phyloP scores from a whole-genome alignment of 2,113 vertebrate genomes.

The Catagonus wagneri region DNA sequence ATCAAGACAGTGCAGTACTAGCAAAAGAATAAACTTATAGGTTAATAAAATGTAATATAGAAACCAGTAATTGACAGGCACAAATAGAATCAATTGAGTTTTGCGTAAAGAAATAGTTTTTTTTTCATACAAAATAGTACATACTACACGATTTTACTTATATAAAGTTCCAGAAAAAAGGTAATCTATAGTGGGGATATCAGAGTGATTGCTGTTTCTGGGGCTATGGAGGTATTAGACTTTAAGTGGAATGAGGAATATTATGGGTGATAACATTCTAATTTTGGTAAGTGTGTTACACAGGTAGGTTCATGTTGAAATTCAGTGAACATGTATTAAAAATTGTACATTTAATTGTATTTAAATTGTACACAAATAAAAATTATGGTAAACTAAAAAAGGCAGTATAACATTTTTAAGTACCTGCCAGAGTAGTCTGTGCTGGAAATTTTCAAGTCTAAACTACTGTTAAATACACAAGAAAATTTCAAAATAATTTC shows the following conservation, averaged over 20 bases:
- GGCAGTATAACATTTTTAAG: neutral
- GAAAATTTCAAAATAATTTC: constrained; percentile 29
- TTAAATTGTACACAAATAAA: constrained; percentile 24
- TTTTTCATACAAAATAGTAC: neutral
- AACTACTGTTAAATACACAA: neutral
- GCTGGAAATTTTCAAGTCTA: neutral
- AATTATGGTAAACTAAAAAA: neutral
- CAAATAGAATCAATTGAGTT: neutral
- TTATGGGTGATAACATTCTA: neutral
- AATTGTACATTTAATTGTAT: neutral
- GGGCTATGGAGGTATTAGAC: neutral
- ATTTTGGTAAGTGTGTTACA: neutral
- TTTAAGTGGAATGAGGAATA: neutral
- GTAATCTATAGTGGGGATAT: neutral
- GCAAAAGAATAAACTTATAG: neutral
- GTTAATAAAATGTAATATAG: neutral
- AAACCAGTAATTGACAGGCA: neutral
- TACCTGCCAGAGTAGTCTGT: neutral
- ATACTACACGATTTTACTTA: neutral
- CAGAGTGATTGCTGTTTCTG: neutral
- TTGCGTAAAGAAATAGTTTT: neutral
- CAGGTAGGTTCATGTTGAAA: neutral
- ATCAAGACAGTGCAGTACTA: neutral
- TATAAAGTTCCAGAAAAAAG: neutral
- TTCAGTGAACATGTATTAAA: neutral